These are phyloP conservation scores for Hylaeus volcanicus DNA, from an alignment of 1,140 invertebrate species.

Conservation along the genomic window DNA sequence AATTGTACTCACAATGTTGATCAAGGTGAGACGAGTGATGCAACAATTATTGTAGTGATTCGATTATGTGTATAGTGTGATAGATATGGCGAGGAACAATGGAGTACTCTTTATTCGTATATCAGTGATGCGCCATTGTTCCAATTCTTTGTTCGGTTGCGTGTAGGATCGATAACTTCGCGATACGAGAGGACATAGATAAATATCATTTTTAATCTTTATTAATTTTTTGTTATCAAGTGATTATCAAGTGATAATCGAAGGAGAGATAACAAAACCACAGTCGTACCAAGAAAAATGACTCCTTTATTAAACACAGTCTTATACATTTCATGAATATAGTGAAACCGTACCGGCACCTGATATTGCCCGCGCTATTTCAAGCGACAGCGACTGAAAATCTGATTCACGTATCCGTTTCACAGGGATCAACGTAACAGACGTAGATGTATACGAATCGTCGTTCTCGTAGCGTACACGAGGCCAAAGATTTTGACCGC, in stretches of 20 bases:
- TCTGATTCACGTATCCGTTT: not conserved
- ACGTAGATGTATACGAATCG: not conserved
- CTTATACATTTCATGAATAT: slow-evolving; percentile 67
- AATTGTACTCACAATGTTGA: too few species aligned
- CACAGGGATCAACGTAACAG: not conserved
- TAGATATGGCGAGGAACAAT: too few species aligned
- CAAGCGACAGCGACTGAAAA: not conserved
- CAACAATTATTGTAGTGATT: not conserved
- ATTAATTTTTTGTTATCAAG: not conserved
- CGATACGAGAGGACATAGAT: not conserved
- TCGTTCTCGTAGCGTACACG: not conserved
- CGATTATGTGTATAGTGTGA: not conserved
- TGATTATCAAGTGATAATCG: too few species aligned
- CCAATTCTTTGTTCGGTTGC: too few species aligned
- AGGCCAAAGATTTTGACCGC: not conserved
- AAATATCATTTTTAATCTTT: not conserved
- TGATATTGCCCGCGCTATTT: slow-evolving; percentile 11
- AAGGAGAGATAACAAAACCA: too few species aligned
- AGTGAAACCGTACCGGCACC: slow-evolving; percentile 28
- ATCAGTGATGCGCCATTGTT: too few species aligned
- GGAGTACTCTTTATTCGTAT: too few species aligned
- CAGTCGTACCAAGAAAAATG: slow-evolving; percentile 54
- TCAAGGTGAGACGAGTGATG: not conserved
- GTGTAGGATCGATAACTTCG: too few species aligned
- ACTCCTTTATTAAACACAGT: slow-evolving; percentile 74